These are phyloP conservation scores for Linnaemya vulpina DNA, from an alignment of 2,888 invertebrate genomes.

Conservation along the genomic window DNA sequence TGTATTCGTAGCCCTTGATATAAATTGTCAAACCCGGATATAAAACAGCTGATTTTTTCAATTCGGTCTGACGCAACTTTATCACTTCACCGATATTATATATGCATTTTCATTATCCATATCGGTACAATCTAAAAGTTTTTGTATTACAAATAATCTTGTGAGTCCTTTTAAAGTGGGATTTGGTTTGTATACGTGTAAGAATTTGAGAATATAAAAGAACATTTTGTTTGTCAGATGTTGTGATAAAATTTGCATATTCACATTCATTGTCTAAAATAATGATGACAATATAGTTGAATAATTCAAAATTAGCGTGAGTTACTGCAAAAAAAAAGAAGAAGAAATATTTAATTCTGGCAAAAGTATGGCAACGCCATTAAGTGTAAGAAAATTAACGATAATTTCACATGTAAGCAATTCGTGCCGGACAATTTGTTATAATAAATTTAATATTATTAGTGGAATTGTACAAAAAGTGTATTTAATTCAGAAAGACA, in stretches of 20 bases:
- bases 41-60: background rate
- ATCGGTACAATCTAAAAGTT: constrained; percentile 44
- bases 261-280: constrained; percentile 63
- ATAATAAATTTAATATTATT: no score
- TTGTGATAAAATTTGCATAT: constrained; percentile 39
- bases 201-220: constrained; percentile 58
- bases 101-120: constrained; percentile 12
- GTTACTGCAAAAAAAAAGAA: constrained; percentile 40
- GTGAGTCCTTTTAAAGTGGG: constrained; percentile 13
- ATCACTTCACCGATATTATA: background rate
- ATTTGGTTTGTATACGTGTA: constrained; percentile 56
- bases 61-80: constrained; percentile 2
- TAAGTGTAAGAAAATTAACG: no score
- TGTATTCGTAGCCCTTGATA: constrained; percentile 42
- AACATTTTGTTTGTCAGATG: constrained; percentile 50
- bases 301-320: constrained; percentile 48
- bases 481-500: no score
- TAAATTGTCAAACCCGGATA: constrained; percentile 19
- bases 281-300: constrained; percentile 60
- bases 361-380: no score
- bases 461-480: no score
- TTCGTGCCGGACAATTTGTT: no score
- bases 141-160: constrained; percentile 65
- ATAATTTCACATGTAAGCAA: no score
- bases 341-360: background rate